Conservation (phyloP, 2,888 invertebrate species). For the Tortrix viridana region DNA sequence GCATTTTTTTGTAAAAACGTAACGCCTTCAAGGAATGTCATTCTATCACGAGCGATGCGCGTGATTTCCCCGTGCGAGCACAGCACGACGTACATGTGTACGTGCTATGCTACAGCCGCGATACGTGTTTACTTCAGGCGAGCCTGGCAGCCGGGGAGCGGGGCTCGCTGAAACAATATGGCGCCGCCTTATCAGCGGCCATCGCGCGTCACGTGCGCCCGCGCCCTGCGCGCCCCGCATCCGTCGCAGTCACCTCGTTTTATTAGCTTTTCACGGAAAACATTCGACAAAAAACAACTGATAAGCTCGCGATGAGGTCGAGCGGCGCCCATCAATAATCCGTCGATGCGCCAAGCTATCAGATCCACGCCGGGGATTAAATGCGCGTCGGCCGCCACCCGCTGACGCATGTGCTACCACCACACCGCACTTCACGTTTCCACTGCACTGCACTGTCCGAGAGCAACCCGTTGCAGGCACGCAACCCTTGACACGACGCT, state of each 20-base stretch:
- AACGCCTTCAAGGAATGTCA: background rate
- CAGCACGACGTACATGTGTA: conserved; percentile 21
- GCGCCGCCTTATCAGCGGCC: conserved; percentile 67
- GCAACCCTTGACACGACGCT: conserved; percentile 17
- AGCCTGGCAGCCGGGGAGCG: conserved; percentile 44
- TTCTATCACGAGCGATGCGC: conserved; percentile 22
- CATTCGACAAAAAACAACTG: conserved; percentile 76
- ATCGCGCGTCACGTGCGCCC: conserved; percentile 63
- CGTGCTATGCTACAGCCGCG: conserved; percentile 42
- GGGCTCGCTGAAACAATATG: conserved; percentile 70
- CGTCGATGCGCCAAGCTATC: conserved; percentile 53
- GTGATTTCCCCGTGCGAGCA: conserved; percentile 26
- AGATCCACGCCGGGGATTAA: conserved; percentile 35
- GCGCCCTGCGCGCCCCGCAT: conserved; percentile 52
- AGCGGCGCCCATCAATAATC: conserved; percentile 76
- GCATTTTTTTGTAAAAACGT: background rate
- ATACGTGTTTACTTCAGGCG: conserved; percentile 46
- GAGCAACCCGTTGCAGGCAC: conserved; percentile 12
- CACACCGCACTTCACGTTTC: conserved; percentile 24
- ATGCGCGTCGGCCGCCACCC: conserved; percentile 25
- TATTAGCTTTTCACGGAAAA: conserved; percentile 79
- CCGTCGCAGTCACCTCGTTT: conserved; percentile 44
- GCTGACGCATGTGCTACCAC: conserved; percentile 34
- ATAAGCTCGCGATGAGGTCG: conserved; percentile 77
- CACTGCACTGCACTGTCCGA: conserved; percentile 27